A percentile compares a stretch with the other conserved stretches of the same genome.
Conservation (phyloP, 2,113 vertebrate genomes). For the Leiothrix lutea region DNA sequence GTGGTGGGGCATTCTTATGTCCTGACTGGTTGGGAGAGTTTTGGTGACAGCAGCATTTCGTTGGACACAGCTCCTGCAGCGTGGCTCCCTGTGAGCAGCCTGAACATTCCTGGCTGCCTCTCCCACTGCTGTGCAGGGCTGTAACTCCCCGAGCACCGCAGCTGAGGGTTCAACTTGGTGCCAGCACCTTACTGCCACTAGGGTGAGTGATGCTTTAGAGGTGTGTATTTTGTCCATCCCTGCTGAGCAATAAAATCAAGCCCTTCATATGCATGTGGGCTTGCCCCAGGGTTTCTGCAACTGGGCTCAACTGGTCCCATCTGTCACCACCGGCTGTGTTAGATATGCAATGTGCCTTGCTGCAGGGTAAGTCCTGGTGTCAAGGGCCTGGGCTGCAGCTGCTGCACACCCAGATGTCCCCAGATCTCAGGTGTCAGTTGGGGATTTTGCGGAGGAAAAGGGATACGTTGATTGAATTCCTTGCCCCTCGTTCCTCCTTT, state of each 20-base stretch:
- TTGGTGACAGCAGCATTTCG: neutral
- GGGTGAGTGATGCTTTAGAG: neutral
- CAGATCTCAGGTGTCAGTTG: neutral
- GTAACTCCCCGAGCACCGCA: rapidly evolving
- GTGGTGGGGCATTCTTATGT: neutral
- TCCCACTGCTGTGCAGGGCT: neutral
- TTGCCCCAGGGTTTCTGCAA: neutral
- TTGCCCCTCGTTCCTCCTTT: neutral
- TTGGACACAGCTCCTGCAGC: neutral
- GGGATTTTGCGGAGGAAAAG: neutral
- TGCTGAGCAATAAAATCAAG: neutral
- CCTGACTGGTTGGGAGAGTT: neutral
- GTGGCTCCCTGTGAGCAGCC: neutral
- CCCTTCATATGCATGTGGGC: neutral
- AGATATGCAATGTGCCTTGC: neutral
- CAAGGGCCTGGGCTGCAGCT: slow-evolving; percentile 48
- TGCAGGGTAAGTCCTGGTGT: neutral
- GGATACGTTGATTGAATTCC: neutral
- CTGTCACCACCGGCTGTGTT: neutral
- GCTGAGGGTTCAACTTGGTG: neutral
- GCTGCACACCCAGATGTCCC: neutral
- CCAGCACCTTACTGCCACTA: neutral
- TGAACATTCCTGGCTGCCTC: neutral
- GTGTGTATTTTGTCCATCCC: neutral
- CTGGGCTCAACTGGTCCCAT: neutral